Conservation (phyloP, 2,888 invertebrate genomes). For the Ligdia adustata region DNA sequence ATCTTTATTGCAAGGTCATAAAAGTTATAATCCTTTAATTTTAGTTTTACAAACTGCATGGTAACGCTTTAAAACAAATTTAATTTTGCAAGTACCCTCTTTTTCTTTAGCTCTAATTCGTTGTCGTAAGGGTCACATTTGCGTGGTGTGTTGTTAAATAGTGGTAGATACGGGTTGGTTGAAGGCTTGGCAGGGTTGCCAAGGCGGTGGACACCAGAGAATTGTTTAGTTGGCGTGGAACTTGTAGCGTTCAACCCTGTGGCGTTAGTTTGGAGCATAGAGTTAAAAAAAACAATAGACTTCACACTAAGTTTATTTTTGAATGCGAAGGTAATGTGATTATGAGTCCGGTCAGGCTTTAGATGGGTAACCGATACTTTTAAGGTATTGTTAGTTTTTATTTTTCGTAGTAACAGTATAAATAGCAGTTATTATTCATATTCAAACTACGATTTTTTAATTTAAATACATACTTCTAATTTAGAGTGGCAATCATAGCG, state of each 20-base stretch:
- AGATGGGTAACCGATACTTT: no score
- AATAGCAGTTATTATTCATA: no score
- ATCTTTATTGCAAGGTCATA: neutral
- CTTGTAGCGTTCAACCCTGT: conserved; percentile 38
- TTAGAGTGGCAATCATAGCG: no score
- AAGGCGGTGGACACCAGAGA: conserved; percentile 65
- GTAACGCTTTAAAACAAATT: conserved; percentile 29
- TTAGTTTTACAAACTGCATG: neutral
- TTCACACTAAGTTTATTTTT: no score
- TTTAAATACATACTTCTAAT: no score
- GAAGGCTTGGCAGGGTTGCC: conserved; percentile 67
- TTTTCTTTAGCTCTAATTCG: conserved; percentile 1
- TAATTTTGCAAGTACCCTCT: conserved; percentile 6
- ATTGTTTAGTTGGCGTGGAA: conserved; percentile 70
- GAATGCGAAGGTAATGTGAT: no score
- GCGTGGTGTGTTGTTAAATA: neutral
- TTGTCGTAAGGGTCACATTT: conserved; percentile 5
- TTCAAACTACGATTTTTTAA: no score
- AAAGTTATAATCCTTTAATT: neutral
- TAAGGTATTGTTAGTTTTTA: no score
- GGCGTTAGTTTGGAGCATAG: conserved; percentile 31
- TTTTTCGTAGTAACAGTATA: no score
- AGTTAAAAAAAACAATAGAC: no score
- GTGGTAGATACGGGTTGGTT: conserved; percentile 40
- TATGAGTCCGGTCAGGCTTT: no score